These are phyloP conservation scores for Gerosis bhagava DNA, from an alignment of 2,888 invertebrate genomes.

Conservation along the genomic window DNA sequence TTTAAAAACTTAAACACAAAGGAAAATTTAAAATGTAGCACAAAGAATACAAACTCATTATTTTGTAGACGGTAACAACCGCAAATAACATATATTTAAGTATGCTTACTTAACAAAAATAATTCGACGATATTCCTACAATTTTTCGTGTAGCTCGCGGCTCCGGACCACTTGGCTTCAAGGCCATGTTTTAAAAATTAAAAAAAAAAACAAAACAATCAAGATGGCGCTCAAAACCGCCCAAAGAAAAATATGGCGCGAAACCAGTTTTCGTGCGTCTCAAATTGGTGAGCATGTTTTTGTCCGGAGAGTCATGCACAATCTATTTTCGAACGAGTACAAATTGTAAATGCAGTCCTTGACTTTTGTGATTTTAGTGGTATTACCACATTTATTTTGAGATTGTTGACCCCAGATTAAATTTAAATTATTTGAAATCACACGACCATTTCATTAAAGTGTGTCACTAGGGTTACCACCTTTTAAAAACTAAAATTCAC, in stretches of 20 bases:
- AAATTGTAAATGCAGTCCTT: conserved; percentile 18
- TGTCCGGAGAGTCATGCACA: conserved; percentile 38
- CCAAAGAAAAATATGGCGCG: conserved; percentile 20
- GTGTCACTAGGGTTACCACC: too few species aligned
- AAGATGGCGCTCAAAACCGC: conserved; percentile 44
- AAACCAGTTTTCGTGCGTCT: conserved; percentile 41
- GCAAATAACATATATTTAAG: conserved; percentile 50
- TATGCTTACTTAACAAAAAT: too few species aligned
- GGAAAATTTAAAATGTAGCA: conserved; percentile 1
- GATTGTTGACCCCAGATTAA: conserved; percentile 2
- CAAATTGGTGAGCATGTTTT: conserved; percentile 40
- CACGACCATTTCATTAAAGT: too few species aligned
- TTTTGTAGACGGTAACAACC: conserved; percentile 42
- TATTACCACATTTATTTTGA: conserved; percentile 4
- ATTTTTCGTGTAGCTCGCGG: conserved; percentile 43
- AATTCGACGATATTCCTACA: too few species aligned
- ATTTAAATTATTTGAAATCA: too few species aligned
- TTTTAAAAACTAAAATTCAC: too few species aligned
- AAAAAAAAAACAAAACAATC: conserved; percentile 45
- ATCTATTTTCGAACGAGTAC: conserved; percentile 25
- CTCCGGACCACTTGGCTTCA: conserved; percentile 57
- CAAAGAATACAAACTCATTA: conserved; percentile 32
- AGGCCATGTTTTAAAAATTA: conserved; percentile 54
- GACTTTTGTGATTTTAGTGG: conserved; percentile 17
- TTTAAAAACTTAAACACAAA: conserved; percentile 19